Percentiles rank a stretch among this genome's conserved stretches.
These are phyloP conservation scores for Neoitamus cyanurus DNA, from an alignment of 2,888 invertebrate genomes.

Conservation along the genomic window DNA sequence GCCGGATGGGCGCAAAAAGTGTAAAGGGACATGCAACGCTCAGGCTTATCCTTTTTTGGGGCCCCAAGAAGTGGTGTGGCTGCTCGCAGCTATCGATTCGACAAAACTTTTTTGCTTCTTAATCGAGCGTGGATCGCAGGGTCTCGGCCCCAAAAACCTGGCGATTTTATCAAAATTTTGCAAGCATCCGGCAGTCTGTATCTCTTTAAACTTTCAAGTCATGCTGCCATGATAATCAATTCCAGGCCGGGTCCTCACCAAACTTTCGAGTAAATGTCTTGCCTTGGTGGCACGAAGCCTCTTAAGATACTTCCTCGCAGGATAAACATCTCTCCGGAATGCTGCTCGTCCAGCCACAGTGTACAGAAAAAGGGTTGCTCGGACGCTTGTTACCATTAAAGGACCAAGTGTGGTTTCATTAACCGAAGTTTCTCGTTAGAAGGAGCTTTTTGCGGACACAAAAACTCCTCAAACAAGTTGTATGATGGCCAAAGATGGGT, in stretches of 20 bases:
- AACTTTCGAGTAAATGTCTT: constrained; percentile 38
- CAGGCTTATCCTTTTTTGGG: neutral
- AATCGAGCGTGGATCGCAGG: constrained; percentile 34
- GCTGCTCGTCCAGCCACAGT: constrained; percentile 18
- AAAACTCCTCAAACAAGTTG: constrained; percentile 24
- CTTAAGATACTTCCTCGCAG: constrained; percentile 45
- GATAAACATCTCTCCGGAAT: constrained; percentile 21
- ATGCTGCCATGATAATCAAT: constrained; percentile 47
- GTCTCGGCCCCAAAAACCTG: neutral
- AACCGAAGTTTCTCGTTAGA: constrained; percentile 48
- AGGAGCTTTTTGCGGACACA: constrained; percentile 44
- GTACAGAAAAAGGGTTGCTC: constrained; percentile 44
- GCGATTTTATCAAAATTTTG: constrained; percentile 35
- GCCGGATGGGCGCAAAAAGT: constrained; percentile 4
- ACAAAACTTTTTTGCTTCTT: constrained; percentile 23
- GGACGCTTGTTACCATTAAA: constrained; percentile 39
- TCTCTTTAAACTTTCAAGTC: constrained; percentile 50
- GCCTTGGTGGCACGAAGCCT: neutral
- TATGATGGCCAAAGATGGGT: constrained; percentile 13
- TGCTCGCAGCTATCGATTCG: neutral
- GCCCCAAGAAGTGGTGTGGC: neutral
- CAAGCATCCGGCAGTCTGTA: constrained; percentile 30
- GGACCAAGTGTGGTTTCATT: constrained; percentile 49
- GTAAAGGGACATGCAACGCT: neutral
- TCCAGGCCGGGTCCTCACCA: constrained; percentile 35